Evolutionary conservation across 2,888 invertebrate genomes (phyloP).

Genomic region (Sarcophaga caerulescens): DNA sequence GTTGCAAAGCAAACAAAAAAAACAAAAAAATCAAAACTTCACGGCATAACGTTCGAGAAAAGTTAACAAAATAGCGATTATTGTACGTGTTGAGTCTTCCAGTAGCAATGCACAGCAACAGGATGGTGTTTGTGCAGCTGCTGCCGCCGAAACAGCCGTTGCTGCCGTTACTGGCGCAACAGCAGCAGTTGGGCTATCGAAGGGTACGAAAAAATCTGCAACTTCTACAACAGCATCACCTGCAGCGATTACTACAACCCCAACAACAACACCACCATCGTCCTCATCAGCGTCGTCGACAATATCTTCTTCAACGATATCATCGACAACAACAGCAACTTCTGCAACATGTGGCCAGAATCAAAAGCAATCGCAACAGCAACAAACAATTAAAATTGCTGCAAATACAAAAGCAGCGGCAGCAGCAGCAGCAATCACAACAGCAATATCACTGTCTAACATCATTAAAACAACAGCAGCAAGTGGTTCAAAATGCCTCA

Average conservation of each 20-base stretch:
- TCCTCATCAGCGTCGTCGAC: slow-evolving; percentile 43
- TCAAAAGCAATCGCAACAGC: too few relatives aligned
- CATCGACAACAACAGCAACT: slow-evolving; percentile 35
- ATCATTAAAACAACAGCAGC: slow-evolving; percentile 39
- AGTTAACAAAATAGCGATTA: slow-evolving; percentile 75
- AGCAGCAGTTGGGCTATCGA: slow-evolving; percentile 58
- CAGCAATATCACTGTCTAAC: slow-evolving; percentile 37
- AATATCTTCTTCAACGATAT: slow-evolving; percentile 45
- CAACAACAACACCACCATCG: slow-evolving; percentile 59
- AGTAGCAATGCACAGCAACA: slow-evolving; percentile 74
- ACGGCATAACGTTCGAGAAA: slow-evolving; percentile 67
- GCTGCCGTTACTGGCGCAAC: slow-evolving; percentile 66
- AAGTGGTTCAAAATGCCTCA: slow-evolving; percentile 40
- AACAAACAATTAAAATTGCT: slow-evolving; percentile 36
- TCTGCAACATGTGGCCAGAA: slow-evolving; percentile 37
- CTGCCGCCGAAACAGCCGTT: slow-evolving; percentile 70
- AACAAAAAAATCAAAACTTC: slow-evolving; percentile 61
- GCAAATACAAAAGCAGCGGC: slow-evolving; percentile 16
- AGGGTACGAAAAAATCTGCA: slow-evolving; percentile 56
- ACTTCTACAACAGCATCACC: slow-evolving; percentile 58
- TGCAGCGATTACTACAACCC: slow-evolving; percentile 37
- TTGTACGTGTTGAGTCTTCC: slow-evolving; percentile 77
- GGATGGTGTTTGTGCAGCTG: slow-evolving; percentile 74
- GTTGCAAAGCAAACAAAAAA: slow-evolving; percentile 14
- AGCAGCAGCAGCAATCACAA: slow-evolving; percentile 19